Evolutionary conservation across 1,140 invertebrate genomes (phyloP).

Genomic region (Neuroterus valhalla): DNA sequence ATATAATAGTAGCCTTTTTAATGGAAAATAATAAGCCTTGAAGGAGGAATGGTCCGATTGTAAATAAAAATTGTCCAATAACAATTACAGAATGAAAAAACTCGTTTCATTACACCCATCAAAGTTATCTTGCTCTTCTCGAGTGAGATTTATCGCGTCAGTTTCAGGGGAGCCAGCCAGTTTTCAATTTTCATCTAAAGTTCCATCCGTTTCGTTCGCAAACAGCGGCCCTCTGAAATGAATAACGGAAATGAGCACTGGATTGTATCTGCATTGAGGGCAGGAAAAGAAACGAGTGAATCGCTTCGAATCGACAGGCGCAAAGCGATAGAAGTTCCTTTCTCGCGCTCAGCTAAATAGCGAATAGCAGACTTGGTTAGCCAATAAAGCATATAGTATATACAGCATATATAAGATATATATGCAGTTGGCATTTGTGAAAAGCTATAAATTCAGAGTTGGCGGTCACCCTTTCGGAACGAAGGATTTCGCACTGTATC

Average conservation of each 20-base stretch:
- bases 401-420: too few species aligned
- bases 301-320: conserved; percentile 11
- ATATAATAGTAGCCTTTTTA: too few species aligned
- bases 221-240: conserved; percentile 7
- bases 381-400: too few species aligned
- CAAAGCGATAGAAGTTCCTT: conserved; percentile 5
- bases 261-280: conserved; percentile 8
- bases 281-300: conserved; percentile 9
- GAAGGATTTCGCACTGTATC: conserved; percentile 39
- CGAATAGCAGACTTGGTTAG: conserved; percentile 4
- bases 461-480: conserved; percentile 35
- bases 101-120: not conserved
- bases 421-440: too few species aligned
- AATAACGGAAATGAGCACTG: conserved; percentile 15
- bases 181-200: conserved; percentile 16
- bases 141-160: not conserved
- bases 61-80: too few species aligned
- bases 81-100: too few species aligned
- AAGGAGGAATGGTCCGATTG: too few species aligned
- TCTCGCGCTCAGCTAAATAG: not conserved
- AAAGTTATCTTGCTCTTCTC: not conserved
- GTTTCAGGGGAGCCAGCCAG: not conserved
- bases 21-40: too few species aligned
- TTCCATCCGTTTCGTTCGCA: not conserved
- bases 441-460: too few species aligned